Evolutionary conservation across 1,140 invertebrate species (phyloP).

Genomic region (Caenorhabditis brenneri): DNA sequence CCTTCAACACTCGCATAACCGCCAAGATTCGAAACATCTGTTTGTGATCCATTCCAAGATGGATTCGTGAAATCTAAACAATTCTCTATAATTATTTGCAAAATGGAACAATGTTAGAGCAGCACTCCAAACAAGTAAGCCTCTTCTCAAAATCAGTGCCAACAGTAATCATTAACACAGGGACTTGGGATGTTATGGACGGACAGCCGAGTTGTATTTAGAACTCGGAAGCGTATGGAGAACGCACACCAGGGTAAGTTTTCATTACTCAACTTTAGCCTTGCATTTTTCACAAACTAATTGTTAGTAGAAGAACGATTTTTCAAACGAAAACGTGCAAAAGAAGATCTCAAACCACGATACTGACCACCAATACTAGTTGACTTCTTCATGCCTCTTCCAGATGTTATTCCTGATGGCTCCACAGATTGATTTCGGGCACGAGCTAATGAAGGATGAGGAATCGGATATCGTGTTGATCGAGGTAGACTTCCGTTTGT

Average conservation of each 20-base stretch:
- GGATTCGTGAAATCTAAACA: constrained; percentile 50
- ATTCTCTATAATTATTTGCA: neutral
- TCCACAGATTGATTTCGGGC: constrained; percentile 22
- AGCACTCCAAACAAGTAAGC: constrained; percentile 20
- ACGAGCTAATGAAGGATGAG: neutral
- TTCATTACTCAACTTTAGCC: no score
- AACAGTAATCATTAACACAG: constrained; percentile 7
- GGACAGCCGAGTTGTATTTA: neutral
- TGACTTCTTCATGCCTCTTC: neutral
- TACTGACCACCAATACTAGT: constrained; percentile 36
- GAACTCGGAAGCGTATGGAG: neutral
- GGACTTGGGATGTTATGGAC: neutral
- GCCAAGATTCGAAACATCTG: constrained; percentile 13
- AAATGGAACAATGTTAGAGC: constrained; percentile 15
- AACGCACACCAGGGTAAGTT: neutral
- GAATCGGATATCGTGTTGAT: neutral
- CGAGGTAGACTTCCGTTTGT: neutral
- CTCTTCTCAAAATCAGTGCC: neutral
- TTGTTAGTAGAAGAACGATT: neutral
- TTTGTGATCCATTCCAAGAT: constrained; percentile 17
- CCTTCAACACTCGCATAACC: constrained; percentile 47
- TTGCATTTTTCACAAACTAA: no score
- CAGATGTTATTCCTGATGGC: neutral
- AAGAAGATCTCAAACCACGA: neutral
- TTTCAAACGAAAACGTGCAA: neutral